These are phyloP conservation scores for Drosophila punjabiensis DNA, from an alignment of 1,140 invertebrate species.

Conservation along the genomic window DNA sequence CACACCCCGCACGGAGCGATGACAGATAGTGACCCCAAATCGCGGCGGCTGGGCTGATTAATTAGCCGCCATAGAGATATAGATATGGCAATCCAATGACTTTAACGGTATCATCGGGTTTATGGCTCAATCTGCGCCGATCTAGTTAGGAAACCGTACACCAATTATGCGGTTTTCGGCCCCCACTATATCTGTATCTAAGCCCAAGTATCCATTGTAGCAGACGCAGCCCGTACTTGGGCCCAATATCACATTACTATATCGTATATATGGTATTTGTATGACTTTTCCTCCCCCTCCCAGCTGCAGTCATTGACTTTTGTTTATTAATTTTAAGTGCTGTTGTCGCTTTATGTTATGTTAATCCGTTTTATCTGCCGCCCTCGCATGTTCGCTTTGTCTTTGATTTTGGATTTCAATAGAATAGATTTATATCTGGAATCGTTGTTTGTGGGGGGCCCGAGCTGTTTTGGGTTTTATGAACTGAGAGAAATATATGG, in stretches of 20 bases:
- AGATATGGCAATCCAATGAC: slow-evolving; percentile 41
- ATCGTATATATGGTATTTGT: background rate
- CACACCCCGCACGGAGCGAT: slow-evolving; percentile 38
- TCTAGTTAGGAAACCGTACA: slow-evolving; percentile 41
- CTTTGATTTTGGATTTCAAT: slow-evolving; percentile 50
- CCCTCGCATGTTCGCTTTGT: slow-evolving; percentile 32
- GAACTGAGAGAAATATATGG: slow-evolving; percentile 7
- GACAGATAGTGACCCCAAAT: slow-evolving; percentile 39
- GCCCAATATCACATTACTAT: slow-evolving; percentile 67
- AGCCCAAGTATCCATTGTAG: slow-evolving; percentile 31
- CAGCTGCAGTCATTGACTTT: slow-evolving; percentile 49
- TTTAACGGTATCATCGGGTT: slow-evolving; percentile 39
- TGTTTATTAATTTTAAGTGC: slow-evolving; percentile 61
- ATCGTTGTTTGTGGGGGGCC: slow-evolving; percentile 21
- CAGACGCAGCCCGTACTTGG: slow-evolving; percentile 58
- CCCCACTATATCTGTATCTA: slow-evolving; percentile 26
- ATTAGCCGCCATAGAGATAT: slow-evolving; percentile 32
- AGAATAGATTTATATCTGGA: slow-evolving; percentile 40
- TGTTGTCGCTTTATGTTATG: slow-evolving; percentile 42
- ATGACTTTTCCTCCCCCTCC: background rate
- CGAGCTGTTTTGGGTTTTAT: slow-evolving; percentile 1
- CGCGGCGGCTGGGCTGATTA: slow-evolving; percentile 22
- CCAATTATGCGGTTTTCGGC: slow-evolving; percentile 63
- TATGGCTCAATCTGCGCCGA: slow-evolving; percentile 34
- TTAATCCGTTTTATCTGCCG: slow-evolving; percentile 51